Evolutionary conservation across 2,888 invertebrate genomes (phyloP).

Genomic region (Rotaria magnacalcarata): DNA sequence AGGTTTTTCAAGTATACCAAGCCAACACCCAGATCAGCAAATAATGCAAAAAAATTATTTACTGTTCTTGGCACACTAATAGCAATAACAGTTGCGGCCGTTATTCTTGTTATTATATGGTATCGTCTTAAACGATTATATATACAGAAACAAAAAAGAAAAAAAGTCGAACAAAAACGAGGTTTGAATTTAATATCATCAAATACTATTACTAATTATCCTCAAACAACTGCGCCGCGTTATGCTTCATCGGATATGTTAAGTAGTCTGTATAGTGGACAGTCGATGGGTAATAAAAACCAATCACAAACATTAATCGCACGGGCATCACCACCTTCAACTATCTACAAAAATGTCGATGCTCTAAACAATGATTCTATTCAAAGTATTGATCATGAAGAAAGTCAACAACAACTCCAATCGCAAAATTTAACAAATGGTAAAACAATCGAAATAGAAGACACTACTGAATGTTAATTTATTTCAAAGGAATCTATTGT

Average conservation of each 20-base stretch:
- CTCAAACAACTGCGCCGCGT: background rate
- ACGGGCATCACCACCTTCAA: background rate
- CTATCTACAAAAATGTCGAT: background rate
- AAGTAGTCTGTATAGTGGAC: background rate
- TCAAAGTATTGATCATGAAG: background rate
- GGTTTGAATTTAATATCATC: background rate
- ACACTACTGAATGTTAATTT: background rate
- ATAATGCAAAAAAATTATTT: background rate
- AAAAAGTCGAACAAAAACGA: background rate
- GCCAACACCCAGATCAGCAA: background rate
- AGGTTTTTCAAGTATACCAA: background rate
- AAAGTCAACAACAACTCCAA: background rate
- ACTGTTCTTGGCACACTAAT: background rate
- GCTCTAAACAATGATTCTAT: background rate
- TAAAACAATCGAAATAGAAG: background rate
- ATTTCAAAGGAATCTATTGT: background rate
- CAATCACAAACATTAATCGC: conserved; percentile 14
- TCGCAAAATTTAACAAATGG: background rate
- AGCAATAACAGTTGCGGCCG: background rate
- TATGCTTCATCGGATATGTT: background rate
- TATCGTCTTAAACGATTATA: background rate
- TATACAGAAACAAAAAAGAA: background rate
- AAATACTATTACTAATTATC: background rate
- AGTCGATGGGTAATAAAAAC: background rate
- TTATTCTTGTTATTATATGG: conserved; percentile 13